phyloP scores from a whole-genome alignment of 2,888 invertebrate species.

The Parthenolecanium corni region DNA sequence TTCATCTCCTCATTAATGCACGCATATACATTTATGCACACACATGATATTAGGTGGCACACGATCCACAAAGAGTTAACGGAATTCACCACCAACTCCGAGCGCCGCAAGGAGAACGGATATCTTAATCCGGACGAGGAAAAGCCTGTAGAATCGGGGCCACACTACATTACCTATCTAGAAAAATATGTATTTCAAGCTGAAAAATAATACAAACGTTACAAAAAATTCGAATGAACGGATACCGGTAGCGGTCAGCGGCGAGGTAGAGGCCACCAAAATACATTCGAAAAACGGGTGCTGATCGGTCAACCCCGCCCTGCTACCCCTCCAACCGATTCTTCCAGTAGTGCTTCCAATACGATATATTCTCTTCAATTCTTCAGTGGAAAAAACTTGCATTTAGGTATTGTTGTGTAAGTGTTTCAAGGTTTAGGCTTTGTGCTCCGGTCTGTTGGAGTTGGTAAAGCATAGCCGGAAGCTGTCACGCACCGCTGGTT shows the following conservation, averaged over 20 bases:
- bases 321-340: not conserved
- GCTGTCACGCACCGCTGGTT: conserved; percentile 20
- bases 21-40: no score
- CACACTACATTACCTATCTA: no score
- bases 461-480: conserved; percentile 20
- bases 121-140: no score
- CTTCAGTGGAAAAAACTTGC: not conserved
- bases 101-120: no score
- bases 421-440: conserved; percentile 24
- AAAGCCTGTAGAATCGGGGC: no score
- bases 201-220: no score
- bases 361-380: not conserved
- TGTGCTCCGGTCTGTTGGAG: conserved; percentile 15
- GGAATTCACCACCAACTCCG: no score
- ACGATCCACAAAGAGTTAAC: no score
- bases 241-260: not conserved
- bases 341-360: not conserved
- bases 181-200: no score
- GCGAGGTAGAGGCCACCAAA: not conserved
- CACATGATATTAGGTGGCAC: no score
- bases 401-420: conserved; percentile 11
- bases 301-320: not conserved
- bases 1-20: no score
- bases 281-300: not conserved
- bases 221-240: not conserved